Percentiles rank a stretch among this genome's conserved stretches.
Evolutionary conservation across 64 coral and sea anemone genomes (phyloP).

Genomic region (Dendrophyllia cribrosa): DNA sequence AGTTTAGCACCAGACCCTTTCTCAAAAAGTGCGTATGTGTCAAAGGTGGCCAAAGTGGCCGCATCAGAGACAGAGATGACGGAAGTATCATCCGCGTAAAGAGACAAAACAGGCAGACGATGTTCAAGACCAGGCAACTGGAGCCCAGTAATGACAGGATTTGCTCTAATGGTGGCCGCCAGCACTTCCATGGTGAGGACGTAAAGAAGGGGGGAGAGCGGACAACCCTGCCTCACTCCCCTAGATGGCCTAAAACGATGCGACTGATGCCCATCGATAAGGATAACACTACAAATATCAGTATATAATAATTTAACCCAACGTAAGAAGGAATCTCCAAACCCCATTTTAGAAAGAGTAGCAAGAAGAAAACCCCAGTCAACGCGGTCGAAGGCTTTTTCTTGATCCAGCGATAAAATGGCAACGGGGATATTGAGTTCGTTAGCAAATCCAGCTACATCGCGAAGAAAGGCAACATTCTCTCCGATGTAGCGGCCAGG

Average conservation of each 20-base stretch:
- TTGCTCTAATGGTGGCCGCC: background rate
- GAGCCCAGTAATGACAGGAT: background rate
- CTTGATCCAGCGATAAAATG: slow-evolving; percentile 18
- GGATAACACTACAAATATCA: background rate
- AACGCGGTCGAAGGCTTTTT: slow-evolving; percentile 69
- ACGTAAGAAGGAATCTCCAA: slow-evolving; percentile 13
- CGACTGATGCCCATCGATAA: background rate
- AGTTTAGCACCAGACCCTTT: slow-evolving; percentile 26
- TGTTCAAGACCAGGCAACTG: background rate
- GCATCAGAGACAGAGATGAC: background rate
- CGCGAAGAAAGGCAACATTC: background rate
- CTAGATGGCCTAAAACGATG: background rate
- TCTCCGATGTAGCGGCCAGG: slow-evolving; percentile 31
- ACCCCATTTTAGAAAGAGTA: slow-evolving; percentile 1
- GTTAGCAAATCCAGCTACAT: background rate
- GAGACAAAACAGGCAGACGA: background rate
- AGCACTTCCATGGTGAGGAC: background rate
- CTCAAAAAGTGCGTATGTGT: background rate
- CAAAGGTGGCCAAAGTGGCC: background rate
- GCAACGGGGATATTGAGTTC: background rate
- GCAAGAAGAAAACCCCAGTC: slow-evolving; percentile 7
- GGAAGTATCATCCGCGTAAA: slow-evolving; percentile 30
- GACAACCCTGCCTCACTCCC: slow-evolving; percentile 18
- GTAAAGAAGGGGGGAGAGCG: background rate
- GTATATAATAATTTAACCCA: slow-evolving; percentile 36